These are phyloP conservation scores for Lasioglossum oenotherae DNA, from an alignment of 2,888 invertebrate genomes.

Conservation along the genomic window DNA sequence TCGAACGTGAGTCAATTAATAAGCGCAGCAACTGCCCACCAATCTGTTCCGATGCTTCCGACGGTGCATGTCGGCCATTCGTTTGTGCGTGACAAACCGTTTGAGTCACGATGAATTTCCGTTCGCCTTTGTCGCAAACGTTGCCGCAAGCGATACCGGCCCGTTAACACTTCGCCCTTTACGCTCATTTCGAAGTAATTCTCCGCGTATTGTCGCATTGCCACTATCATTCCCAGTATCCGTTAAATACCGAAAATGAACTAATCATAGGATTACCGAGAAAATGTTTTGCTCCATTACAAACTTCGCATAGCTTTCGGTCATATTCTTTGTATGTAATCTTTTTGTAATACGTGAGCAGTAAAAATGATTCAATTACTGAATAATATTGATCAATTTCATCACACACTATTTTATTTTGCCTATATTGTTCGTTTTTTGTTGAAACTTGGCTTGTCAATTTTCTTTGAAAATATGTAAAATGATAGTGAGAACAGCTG, in stretches of 20 bases:
- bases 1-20: conserved; percentile 14
- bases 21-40: background rate
- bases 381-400: no score
- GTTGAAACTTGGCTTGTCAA: no score
- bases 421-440: no score
- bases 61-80: conserved; percentile 8
- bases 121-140: conserved; percentile 8
- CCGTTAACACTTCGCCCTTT: background rate
- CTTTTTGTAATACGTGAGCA: no score
- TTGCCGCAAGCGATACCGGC: conserved; percentile 2
- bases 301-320: no score
- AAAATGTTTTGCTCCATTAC: no score
- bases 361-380: no score
- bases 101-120: conserved; percentile 14
- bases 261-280: background rate
- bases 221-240: background rate
- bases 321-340: no score
- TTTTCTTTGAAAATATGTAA: no score
- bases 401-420: no score
- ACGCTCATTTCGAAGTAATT: background rate
- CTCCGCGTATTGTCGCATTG: background rate
- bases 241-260: background rate
- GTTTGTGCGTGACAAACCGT: conserved; percentile 15
- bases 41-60: conserved; percentile 14
- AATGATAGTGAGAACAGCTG: no score